phyloP scores from a whole-genome alignment of 2,113 vertebrate genomes.

The Cynoglossus semilaevis region DNA sequence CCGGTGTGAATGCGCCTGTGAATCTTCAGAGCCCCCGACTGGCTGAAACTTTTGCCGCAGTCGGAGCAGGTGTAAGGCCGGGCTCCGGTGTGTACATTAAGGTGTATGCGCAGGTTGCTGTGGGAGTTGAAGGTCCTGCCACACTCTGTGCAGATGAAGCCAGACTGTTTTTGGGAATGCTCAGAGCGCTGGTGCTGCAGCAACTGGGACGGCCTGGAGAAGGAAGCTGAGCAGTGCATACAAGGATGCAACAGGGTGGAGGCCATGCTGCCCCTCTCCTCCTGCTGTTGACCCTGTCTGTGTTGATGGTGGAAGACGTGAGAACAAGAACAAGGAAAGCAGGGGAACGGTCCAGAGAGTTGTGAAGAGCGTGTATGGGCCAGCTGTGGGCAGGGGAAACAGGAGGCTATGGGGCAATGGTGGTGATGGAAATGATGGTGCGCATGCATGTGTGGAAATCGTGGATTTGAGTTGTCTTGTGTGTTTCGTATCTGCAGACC shows the following conservation, averaged over 20 bases:
- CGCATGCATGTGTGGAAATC: conserved; percentile 51
- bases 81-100: conserved; percentile 79
- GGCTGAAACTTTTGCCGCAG: conserved; percentile 81
- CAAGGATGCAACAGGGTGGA: conserved; percentile 58
- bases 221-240: conserved; percentile 77
- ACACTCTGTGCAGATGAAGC: conserved; percentile 78
- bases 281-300: conserved; percentile 38
- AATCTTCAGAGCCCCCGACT: conserved; percentile 80
- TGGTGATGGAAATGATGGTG: conserved; percentile 73
- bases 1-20: conserved; percentile 80
- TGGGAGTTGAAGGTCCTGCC: conserved; percentile 79
- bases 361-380: conserved; percentile 39
- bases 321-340: conserved; percentile 66
- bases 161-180: conserved; percentile 64
- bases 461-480: conserved; percentile 50
- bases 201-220: conserved; percentile 74
- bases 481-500: conserved; percentile 52
- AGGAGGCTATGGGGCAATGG: conserved; percentile 66
- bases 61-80: conserved; percentile 79
- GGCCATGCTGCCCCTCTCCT: conserved; percentile 17
- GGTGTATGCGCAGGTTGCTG: conserved; percentile 82
- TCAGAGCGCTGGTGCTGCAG: conserved; percentile 78
- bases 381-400: conserved; percentile 62
- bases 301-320: conserved; percentile 62
- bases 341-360: conserved; percentile 53